Evolutionary conservation across 2,888 invertebrate species (phyloP), one percentile per base, ranked within the genome.

Genomic region (Plagiodera versicolora): DNA sequence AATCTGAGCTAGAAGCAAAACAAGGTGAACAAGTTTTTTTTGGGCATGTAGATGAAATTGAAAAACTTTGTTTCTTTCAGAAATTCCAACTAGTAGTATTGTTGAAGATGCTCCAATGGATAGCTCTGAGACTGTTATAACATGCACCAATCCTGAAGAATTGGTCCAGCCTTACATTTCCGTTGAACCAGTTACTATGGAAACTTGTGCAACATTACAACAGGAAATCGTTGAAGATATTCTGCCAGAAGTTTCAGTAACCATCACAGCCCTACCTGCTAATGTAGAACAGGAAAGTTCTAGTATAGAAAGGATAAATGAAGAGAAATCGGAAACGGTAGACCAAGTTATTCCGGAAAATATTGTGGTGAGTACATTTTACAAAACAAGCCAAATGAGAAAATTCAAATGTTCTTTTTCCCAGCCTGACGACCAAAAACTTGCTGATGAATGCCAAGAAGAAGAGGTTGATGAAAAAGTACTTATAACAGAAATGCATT

Each of bases 391-490:
- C 32, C 32, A 2, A 11, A 11, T 32, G 11, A 32, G 2, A 32
- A 32, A 2, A 24, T 24, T 6, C 24, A 24, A 24, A 24, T 6
- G 6, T 24, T 5, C 6, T 32, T n/a, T 11, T 47, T 52, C 55
- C 35, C 10, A 61, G 61, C 24, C 54, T 58, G 48, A 47, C 28
- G 55, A 61, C 55, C 14, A 19, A n/a, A 52, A 52, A 52, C 39
- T 52, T 35, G 52, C 17, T 14, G 52, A 52, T 9, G 61, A 64
- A 46, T 50, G 35, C 44, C 51, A 81, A 18, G 81, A 81, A 67
- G 79, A 80, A n/a, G 58, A 53, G n/a, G 73, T 65, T 52, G 68
- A 67, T 59, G 82, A 82, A 59, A 82, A 82, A 75, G 20, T 48
- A 19, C 39, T 56, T 19, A 53, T 52, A 20, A 20, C 53, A 1